Conservation (phyloP, 1,140 invertebrate species). For the Ridgeia piscesae region DNA sequence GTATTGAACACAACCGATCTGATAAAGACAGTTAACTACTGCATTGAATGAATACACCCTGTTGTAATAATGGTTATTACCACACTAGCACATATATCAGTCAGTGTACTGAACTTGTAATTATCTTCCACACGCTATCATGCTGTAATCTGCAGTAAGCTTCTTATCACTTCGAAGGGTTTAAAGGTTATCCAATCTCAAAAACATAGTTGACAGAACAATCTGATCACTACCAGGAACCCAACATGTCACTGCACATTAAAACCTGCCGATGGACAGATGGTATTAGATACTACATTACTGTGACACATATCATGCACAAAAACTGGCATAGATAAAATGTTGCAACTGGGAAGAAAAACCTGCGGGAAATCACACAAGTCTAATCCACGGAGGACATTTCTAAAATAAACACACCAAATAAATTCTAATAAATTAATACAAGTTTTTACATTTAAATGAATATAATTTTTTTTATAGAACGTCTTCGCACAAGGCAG, state of each 20-base stretch:
- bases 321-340: no score
- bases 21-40: background rate
- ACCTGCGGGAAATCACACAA: no score
- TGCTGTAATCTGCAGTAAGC: background rate
- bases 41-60: background rate
- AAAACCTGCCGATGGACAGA: no score
- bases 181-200: background rate
- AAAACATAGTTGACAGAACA: background rate
- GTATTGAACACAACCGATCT: background rate
- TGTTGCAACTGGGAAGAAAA: no score
- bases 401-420: no score
- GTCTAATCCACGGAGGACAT: no score
- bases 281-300: no score
- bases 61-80: background rate
- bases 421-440: background rate
- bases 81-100: background rate
- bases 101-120: background rate
- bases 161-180: background rate
- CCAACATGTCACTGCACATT: background rate
- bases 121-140: background rate
- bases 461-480: no score
- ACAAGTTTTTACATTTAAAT: no score
- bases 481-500: background rate
- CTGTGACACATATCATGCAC: no score
- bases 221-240: background rate